Percentiles rank a stretch among this genome's conserved stretches.
Evolutionary conservation across 2,113 vertebrate species (phyloP).

Genomic region (Chaetorhynchus papuensis): DNA sequence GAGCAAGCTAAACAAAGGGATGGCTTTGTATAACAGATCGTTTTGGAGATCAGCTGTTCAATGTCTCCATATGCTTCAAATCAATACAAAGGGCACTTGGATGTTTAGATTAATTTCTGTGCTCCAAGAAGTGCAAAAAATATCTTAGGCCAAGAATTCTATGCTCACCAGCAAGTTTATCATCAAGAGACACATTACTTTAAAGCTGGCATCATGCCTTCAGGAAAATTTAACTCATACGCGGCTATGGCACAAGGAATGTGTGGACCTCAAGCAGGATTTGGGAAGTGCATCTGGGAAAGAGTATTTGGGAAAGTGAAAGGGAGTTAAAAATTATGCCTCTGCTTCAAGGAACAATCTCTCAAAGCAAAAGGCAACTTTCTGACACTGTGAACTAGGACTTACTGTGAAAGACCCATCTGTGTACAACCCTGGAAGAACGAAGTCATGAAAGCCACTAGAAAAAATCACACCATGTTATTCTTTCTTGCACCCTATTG

Average conservation of each 20-base stretch:
- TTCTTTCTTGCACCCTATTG: background rate
- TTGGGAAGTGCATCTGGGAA: no score
- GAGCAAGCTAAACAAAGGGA: background rate
- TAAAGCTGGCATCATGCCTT: background rate
- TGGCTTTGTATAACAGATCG: background rate
- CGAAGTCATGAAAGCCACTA: background rate
- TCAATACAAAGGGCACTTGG: background rate
- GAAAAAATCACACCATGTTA: background rate
- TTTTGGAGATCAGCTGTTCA: conserved; percentile 13
- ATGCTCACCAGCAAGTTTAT: background rate
- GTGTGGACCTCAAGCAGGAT: background rate
- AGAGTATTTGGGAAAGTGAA: background rate
- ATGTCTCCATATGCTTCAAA: conserved; percentile 11
- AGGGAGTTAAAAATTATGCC: background rate
- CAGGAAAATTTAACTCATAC: background rate
- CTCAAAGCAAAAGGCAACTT: background rate
- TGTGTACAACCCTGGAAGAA: background rate
- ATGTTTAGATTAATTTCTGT: conserved; percentile 5
- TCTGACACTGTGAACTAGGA: background rate
- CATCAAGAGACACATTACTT: background rate
- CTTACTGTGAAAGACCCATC: background rate
- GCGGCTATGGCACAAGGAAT: background rate
- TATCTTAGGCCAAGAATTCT: background rate
- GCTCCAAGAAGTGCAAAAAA: conserved; percentile 2
- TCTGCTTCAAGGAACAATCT: background rate